A percentile compares a stretch with the other conserved stretches of the same genome.
Conservation (phyloP, 1,140 invertebrate species). For the Myzus persicae region DNA sequence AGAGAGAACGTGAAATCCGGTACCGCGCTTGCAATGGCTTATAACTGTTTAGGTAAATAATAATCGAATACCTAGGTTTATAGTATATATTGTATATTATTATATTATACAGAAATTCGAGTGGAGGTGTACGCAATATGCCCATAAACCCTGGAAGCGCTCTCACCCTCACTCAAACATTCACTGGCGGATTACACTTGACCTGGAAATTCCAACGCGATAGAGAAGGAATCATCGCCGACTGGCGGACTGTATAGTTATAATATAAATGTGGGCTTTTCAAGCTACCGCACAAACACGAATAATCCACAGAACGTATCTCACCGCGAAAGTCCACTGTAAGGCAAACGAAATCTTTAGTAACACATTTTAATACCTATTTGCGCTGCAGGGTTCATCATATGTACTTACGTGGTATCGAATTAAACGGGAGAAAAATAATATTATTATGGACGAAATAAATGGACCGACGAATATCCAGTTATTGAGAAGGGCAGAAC, state of each 20-base stretch:
- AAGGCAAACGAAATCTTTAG: not conserved
- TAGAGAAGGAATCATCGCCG: not conserved
- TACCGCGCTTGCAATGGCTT: not conserved
- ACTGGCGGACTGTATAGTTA: not conserved
- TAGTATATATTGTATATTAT: not conserved
- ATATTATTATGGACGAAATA: not conserved
- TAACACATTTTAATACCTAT: not conserved
- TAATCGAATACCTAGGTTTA: not conserved
- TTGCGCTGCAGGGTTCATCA: not conserved
- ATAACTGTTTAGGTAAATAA: slow-evolving; percentile 8
- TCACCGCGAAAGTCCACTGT: not conserved
- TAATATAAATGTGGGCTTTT: not conserved
- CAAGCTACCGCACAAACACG: not conserved
- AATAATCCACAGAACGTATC: not conserved
- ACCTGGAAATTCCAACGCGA: not conserved
- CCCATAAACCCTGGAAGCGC: not conserved
- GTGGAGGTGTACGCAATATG: not conserved
- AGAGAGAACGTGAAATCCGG: not conserved
- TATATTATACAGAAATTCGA: not conserved
- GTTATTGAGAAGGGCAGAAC: no score
- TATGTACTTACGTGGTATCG: not conserved
- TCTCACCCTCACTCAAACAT: not conserved
- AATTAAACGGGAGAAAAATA: not conserved
- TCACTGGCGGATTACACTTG: not conserved
- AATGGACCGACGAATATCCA: not conserved